phyloP scores from a whole-genome alignment of 1,140 invertebrate species.

The Drosophila rufa region DNA sequence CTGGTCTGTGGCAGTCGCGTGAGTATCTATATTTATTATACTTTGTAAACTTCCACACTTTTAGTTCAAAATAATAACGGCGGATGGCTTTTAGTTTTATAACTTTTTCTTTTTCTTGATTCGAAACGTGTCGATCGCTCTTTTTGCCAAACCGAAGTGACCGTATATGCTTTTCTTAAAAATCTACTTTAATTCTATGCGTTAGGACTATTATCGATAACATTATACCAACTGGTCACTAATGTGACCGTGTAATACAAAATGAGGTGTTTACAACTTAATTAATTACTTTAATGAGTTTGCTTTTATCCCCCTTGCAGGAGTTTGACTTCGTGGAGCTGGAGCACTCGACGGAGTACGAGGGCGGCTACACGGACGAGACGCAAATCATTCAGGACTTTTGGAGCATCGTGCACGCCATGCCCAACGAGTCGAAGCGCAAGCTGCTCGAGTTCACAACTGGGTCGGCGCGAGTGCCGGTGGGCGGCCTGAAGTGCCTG shows the following conservation, averaged over 20 bases:
- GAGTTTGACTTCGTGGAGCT: slow-evolving; percentile 95
- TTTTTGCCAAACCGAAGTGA: too few species aligned
- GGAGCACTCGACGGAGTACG: slow-evolving; percentile 96
- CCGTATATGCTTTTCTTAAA: too few species aligned
- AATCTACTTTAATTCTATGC: too few species aligned
- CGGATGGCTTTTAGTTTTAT: too few species aligned
- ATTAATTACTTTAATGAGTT: neutral
- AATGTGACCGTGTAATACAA: too few species aligned
- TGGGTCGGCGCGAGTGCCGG: slow-evolving; percentile 97
- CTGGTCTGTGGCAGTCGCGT: slow-evolving; percentile 95
- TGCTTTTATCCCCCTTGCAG: slow-evolving; percentile 76
- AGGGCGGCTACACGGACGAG: slow-evolving; percentile 94
- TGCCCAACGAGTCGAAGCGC: slow-evolving; percentile 93
- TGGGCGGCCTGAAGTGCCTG: slow-evolving; percentile 95
- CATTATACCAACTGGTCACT: too few species aligned
- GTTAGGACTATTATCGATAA: too few species aligned
- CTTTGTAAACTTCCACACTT: too few species aligned
- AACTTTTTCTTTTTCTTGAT: too few species aligned
- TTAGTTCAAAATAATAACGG: too few species aligned
- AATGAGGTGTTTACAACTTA: neutral
- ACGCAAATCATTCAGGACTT: slow-evolving; percentile 95
- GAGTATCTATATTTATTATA: slow-evolving; percentile 84
- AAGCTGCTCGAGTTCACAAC: slow-evolving; percentile 97
- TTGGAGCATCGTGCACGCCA: slow-evolving; percentile 97
- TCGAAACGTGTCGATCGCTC: too few species aligned